Percentiles rank a stretch among this genome's conserved stretches.
phyloP scores from a whole-genome alignment of 2,797 vertebrate genomes.

The Halcyon leucocephala region DNA sequence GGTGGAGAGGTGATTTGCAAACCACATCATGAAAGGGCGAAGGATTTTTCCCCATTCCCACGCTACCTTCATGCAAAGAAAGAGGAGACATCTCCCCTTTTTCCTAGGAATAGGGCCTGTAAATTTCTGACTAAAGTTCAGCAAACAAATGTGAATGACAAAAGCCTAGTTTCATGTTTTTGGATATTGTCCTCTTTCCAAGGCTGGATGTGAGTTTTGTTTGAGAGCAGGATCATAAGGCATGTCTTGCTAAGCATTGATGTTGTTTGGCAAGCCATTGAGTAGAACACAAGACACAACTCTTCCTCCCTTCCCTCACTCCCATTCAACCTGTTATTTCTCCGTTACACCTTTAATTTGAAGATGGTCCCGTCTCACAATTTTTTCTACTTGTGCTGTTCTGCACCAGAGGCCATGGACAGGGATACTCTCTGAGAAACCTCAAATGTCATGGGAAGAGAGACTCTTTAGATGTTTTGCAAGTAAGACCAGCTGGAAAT shows the following conservation, averaged over 20 bases:
- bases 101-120: not conserved
- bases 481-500: not conserved
- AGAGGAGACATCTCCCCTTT: not conserved
- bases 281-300: not conserved
- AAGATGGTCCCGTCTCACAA: not conserved
- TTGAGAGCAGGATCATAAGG: not conserved
- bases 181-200: not conserved
- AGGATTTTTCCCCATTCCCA: not conserved
- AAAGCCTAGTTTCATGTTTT: not conserved
- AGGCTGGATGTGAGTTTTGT: not conserved
- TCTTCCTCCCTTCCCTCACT: not conserved
- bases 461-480: not conserved
- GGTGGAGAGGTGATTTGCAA: not conserved
- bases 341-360: not conserved
- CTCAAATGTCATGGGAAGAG: not conserved
- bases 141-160: not conserved
- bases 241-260: not conserved
- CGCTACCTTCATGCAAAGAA: not conserved
- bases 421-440: not conserved
- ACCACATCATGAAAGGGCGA: not conserved
- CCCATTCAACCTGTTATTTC: not conserved
- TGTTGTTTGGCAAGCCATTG: not conserved
- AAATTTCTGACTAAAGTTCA: not conserved
- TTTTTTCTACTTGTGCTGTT: not conserved
- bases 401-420: not conserved